Evolutionary conservation across 2,113 vertebrate species (phyloP), one percentile per base, ranked within the genome.

Genomic region (Microcebus griseorufus): DNA sequence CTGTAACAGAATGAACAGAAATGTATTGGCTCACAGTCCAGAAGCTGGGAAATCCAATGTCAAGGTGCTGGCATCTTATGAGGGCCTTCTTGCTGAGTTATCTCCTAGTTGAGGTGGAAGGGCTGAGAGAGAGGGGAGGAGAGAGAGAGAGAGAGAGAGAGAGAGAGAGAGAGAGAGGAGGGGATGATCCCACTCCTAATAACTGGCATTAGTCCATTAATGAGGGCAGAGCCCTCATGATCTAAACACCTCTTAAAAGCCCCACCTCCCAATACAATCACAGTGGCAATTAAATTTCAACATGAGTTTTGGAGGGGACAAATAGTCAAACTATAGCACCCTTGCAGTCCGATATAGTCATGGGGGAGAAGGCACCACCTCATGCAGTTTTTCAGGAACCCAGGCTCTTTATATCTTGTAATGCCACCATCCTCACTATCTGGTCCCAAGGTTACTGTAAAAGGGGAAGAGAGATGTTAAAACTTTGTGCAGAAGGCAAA

Each of bases 111-210:
- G 25, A 62, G 29, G 13, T 29, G 9, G 84, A 37, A 76, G 6
- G 25, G 25, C 6, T 8, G 9, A 48, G 62, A 25, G 20, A 45
- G 17, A 25, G 6, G 53, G 34, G 20, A 13, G 76, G 37, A 92
- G 6, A 73, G 8, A 18, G 22, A 32, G 16, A 69, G 23, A 6
- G 45, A n/a, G 22, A 60, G 27, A 1, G 11, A 42, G 42, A 73
- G 8, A 18, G 22, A 32, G 16, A 60, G 23, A 6, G 42, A 34
- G 22, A 60, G 14, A 0, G 11, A 5, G 1, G n/a, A n/a, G n/a
- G n/a, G n/a, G n/a, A n/a, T 1, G 3, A 14, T n/a, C 53, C n/a
- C 9, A n/a, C 29, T 78, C 18, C 51, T 55, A 18, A 55, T 81
- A 20, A 34, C 9, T 45, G 42, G 73, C 16, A 76, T 51, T 48